A percentile compares a stretch with the other conserved stretches of the same genome.
These are phyloP conservation scores for Teleogryllus oceanicus DNA, from an alignment of 2,888 invertebrate genomes.

Conservation along the genomic window DNA sequence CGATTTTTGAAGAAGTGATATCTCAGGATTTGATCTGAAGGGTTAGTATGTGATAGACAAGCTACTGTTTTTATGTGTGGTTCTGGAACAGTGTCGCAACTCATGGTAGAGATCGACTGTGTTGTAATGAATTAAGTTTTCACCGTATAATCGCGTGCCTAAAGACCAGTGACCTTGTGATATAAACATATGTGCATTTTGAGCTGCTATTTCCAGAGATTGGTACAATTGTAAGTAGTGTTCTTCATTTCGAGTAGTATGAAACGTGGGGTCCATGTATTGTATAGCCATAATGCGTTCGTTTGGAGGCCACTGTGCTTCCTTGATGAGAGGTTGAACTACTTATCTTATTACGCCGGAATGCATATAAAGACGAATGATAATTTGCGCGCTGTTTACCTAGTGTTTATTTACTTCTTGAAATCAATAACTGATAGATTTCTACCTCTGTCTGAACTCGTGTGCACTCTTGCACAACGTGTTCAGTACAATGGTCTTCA, in stretches of 20 bases:
- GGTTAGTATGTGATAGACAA: conserved; percentile 23
- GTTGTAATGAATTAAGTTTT: conserved; percentile 5
- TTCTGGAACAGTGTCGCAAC: conserved; percentile 10
- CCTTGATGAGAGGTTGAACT: not conserved
- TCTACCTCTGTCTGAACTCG: no score
- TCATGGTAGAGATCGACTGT: not conserved
- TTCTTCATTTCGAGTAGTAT: not conserved
- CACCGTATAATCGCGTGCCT: not conserved
- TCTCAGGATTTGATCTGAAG: not conserved
- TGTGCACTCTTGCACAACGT: no score
- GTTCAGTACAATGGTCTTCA: no score
- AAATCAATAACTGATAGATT: no score
- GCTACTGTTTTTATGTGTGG: not conserved
- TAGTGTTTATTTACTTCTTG: no score
- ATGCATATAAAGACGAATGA: not conserved
- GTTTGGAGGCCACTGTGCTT: conserved; percentile 8
- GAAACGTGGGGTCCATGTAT: not conserved
- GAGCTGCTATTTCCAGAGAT: not conserved
- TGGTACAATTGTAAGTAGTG: not conserved
- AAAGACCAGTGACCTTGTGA: not conserved
- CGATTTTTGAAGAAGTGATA: not conserved
- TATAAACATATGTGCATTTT: not conserved
- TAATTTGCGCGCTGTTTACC: no score
- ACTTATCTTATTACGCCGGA: not conserved
- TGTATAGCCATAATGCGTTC: not conserved